A percentile compares a stretch with the other conserved stretches of the same genome.
Evolutionary conservation across 1,140 invertebrate species (phyloP).

Genomic region (Papilio xuthus): DNA sequence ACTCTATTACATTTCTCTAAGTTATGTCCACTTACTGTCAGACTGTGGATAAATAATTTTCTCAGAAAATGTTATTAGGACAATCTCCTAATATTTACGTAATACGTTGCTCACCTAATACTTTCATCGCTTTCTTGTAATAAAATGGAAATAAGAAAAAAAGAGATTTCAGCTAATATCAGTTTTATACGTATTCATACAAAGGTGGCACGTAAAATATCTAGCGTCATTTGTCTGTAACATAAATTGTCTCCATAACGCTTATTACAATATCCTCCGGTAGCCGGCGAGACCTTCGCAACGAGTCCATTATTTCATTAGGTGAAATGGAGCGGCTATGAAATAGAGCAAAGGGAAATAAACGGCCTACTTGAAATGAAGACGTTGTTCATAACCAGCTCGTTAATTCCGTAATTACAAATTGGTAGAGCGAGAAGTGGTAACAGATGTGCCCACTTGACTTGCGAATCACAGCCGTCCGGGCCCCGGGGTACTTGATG

Average conservation of each 20-base stretch:
- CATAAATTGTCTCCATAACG: constrained; percentile 56
- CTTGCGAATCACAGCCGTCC: constrained; percentile 61
- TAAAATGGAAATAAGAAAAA: constrained; percentile 13
- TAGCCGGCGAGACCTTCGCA: constrained; percentile 64
- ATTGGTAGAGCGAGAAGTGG: constrained; percentile 70
- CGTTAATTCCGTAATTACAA: constrained; percentile 80
- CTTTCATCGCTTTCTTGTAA: not conserved
- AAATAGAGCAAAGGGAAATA: constrained; percentile 75
- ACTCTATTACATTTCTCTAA: not conserved
- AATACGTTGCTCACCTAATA: not conserved
- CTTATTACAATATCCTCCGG: constrained; percentile 59
- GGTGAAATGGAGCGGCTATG: constrained; percentile 75
- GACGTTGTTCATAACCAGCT: constrained; percentile 80
- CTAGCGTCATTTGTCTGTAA: constrained; percentile 39
- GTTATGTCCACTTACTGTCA: not conserved
- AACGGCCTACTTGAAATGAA: constrained; percentile 76
- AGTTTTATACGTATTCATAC: constrained; percentile 10
- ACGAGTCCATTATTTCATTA: constrained; percentile 76
- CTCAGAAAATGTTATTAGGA: too few relatives aligned
- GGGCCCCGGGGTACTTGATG: constrained; percentile 58
- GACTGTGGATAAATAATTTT: not conserved
- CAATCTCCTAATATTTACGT: too few relatives aligned
- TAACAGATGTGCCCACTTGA: constrained; percentile 76
- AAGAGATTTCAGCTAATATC: not conserved
- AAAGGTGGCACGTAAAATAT: constrained; percentile 19